These are phyloP conservation scores for Graptemys geographica DNA, from an alignment of 2,797 vertebrate species.

Conservation along the genomic window DNA sequence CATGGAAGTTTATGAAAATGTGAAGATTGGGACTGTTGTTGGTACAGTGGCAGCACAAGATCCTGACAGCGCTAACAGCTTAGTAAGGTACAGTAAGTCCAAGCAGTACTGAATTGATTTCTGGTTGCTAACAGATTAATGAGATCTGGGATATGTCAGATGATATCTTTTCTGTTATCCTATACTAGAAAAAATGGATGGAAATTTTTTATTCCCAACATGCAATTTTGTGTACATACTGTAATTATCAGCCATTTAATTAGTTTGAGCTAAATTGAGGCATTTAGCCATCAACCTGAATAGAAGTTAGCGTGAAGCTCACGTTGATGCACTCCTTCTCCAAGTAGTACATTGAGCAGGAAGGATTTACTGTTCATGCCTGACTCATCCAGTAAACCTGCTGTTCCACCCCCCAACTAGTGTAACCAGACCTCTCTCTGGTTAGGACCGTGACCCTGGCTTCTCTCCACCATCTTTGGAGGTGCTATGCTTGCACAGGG, in stretches of 20 bases:
- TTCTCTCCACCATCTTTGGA: fast-evolving
- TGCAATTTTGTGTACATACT: neutral
- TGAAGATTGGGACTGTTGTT: conserved; percentile 88
- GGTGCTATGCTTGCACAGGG: neutral
- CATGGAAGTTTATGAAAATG: conserved; percentile 96
- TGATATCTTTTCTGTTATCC: neutral
- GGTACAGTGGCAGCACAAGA: conserved; percentile 93
- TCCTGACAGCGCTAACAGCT: conserved; percentile 92
- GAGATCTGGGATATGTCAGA: neutral
- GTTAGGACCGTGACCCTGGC: neutral
- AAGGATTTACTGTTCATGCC: neutral
- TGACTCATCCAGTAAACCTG: neutral
- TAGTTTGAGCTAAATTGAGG: neutral
- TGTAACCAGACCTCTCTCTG: neutral
- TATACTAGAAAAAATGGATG: fast-evolving
- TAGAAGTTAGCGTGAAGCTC: neutral
- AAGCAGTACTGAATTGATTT: neutral
- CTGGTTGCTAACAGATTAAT: neutral
- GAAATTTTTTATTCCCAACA: neutral
- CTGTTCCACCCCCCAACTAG: neutral
- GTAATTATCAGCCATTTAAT: neutral
- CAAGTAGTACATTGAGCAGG: neutral
- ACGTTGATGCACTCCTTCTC: neutral
- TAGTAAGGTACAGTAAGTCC: conserved; percentile 87
- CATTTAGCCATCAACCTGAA: neutral